Conservation (phyloP, 2,888 invertebrate genomes). For the Apotomis betuletana region DNA sequence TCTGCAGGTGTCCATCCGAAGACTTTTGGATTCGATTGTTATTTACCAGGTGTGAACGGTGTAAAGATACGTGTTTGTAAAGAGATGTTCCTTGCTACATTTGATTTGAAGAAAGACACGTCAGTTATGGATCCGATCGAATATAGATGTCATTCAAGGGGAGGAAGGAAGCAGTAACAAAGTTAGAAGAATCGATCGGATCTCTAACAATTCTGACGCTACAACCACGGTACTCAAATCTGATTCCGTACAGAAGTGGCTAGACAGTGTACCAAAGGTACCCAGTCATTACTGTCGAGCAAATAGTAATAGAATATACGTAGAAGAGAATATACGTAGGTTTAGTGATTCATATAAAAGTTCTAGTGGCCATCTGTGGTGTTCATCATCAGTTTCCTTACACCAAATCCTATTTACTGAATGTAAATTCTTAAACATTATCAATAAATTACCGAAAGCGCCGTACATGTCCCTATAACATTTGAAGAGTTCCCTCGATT, state of each 20-base stretch:
- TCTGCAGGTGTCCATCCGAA: slow-evolving; percentile 1
- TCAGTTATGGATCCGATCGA: background rate
- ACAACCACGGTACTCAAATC: background rate
- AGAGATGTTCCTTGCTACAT: slow-evolving; percentile 4
- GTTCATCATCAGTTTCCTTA: too few species aligned
- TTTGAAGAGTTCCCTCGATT: too few species aligned
- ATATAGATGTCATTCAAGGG: background rate
- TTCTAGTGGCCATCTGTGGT: too few species aligned
- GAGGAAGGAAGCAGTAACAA: background rate
- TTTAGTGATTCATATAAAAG: too few species aligned
- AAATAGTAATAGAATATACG: background rate
- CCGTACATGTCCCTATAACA: too few species aligned
- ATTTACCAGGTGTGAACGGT: background rate
- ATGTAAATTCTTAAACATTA: too few species aligned
- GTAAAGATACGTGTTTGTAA: background rate
- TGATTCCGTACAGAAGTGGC: background rate
- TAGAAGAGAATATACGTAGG: too few species aligned
- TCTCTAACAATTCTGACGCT: background rate
- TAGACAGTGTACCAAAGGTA: slow-evolving; percentile 1
- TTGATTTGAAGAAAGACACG: slow-evolving; percentile 10
- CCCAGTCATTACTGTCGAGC: background rate
- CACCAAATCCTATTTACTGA: too few species aligned
- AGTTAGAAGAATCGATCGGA: background rate
- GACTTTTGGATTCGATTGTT: slow-evolving; percentile 5
- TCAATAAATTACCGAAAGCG: too few species aligned